Conservation (phyloP, 2,888 invertebrate genomes). For the Dryococelus australis region DNA sequence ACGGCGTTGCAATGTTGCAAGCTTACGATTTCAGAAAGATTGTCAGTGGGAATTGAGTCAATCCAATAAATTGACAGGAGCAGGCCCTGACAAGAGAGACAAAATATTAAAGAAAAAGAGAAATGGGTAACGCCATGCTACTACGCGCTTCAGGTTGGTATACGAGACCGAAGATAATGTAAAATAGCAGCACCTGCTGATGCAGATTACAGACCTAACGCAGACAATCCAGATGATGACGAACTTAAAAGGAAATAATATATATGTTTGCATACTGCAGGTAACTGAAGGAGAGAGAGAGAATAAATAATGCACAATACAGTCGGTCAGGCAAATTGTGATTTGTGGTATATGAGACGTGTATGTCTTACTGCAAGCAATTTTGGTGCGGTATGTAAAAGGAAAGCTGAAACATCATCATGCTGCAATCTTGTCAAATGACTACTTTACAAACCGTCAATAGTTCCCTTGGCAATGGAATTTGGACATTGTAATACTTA, state of each 20-base stretch:
- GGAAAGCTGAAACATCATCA: not conserved
- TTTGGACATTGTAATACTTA: not conserved
- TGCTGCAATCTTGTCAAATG: not conserved
- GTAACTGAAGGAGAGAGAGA: not conserved
- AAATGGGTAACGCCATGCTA: not conserved
- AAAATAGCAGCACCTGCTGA: not conserved
- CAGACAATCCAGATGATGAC: not conserved
- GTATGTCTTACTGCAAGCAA: not conserved
- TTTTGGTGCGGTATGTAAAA: not conserved
- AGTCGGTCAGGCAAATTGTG: not conserved
- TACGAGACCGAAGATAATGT: not conserved
- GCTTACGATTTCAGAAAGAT: not conserved
- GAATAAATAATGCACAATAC: not conserved
- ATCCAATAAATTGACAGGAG: not conserved
- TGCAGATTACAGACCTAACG: not conserved
- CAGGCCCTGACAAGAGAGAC: not conserved
- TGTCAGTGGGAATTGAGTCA: not conserved
- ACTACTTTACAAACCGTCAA: not conserved
- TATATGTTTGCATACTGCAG: not conserved
- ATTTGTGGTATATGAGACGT: not conserved
- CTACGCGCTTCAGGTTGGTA: not conserved
- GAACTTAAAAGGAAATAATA: not conserved
- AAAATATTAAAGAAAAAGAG: not conserved
- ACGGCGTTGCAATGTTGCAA: not conserved
- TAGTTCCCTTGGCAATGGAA: not conserved